Evolutionary conservation across 2,797 vertebrate species (phyloP).

Genomic region (Manis javanica): DNA sequence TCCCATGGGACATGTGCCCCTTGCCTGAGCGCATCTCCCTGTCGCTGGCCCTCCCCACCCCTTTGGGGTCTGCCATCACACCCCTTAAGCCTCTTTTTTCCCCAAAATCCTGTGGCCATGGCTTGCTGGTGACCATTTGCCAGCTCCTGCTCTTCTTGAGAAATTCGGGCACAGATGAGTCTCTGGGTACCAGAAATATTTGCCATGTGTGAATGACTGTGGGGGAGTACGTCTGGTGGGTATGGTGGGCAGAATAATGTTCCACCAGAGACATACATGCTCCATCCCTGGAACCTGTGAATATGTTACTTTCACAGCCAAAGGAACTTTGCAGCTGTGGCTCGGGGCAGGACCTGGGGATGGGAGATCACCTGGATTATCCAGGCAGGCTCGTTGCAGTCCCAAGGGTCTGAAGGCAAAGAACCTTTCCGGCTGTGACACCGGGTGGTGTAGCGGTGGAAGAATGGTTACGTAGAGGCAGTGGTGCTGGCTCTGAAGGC

Average conservation of each 20-base stretch:
- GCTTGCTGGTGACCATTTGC: not conserved
- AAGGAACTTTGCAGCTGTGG: not conserved
- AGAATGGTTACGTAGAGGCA: not conserved
- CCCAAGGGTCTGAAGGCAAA: not conserved
- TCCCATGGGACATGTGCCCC: accelerated
- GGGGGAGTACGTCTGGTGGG: accelerated
- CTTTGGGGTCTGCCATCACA: accelerated
- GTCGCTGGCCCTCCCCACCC: not conserved
- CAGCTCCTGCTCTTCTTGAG: not conserved
- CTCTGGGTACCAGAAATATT: not conserved
- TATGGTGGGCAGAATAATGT: not conserved
- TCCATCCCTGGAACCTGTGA: not conserved
- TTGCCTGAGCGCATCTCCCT: not conserved
- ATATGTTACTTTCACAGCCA: not conserved
- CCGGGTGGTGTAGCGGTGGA: accelerated
- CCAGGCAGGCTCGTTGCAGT: accelerated
- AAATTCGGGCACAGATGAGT: not conserved
- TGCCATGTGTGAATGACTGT: accelerated
- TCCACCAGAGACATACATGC: not conserved
- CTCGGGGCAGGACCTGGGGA: not conserved
- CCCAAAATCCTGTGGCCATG: not conserved
- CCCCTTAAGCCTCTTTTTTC: not conserved
- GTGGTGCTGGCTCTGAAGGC: not conserved
- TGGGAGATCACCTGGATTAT: not conserved
- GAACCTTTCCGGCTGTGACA: not conserved